These are phyloP conservation scores for Actinia tenebrosa DNA, from an alignment of 64 coral and sea anemone species.

Conservation along the genomic window DNA sequence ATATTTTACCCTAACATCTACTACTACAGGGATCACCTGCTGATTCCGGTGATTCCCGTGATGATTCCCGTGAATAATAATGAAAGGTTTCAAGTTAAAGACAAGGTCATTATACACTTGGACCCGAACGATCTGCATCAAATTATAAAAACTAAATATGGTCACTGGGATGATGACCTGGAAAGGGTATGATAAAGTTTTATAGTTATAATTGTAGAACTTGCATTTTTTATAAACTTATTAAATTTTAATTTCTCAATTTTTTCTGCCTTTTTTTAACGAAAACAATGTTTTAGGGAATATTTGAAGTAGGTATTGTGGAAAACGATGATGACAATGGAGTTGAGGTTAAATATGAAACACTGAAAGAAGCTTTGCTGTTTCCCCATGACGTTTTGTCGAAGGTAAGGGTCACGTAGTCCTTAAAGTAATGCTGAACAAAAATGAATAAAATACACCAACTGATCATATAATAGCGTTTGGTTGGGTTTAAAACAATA, in stretches of 20 bases:
- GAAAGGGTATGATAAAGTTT: neutral
- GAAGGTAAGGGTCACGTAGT: neutral
- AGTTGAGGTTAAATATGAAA: neutral
- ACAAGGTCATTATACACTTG: neutral
- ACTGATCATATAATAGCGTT: no score
- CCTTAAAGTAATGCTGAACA: no score
- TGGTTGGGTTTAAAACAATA: no score
- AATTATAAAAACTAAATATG: neutral
- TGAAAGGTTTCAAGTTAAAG: neutral
- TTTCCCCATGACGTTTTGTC: neutral
- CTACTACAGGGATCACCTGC: neutral
- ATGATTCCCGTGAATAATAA: no score
- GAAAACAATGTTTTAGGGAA: neutral
- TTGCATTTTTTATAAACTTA: no score
- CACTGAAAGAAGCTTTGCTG: neutral
- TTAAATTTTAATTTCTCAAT: no score
- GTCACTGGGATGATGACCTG: neutral
- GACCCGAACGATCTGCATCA: neutral
- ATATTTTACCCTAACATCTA: conserved; percentile 28
- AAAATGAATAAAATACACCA: no score
- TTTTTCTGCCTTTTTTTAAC: neutral
- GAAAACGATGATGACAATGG: neutral
- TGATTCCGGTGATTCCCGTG: neutral
- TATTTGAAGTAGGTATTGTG: neutral
- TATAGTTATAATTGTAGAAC: no score